Percentiles rank a stretch among this genome's conserved stretches.
Evolutionary conservation across 1,140 invertebrate species (phyloP).

Genomic region (Saccostrea cuccullata): DNA sequence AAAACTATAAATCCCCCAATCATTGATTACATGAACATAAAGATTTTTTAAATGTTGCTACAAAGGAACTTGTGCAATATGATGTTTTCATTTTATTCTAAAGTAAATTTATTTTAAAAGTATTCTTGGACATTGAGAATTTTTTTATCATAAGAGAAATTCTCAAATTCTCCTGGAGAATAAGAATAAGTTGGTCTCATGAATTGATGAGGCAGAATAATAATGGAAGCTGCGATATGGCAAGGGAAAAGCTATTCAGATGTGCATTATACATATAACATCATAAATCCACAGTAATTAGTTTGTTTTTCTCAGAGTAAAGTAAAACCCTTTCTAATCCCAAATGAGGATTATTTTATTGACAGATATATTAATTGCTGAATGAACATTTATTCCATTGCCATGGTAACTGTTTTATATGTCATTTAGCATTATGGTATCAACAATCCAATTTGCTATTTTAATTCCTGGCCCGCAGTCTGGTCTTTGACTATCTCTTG

Average conservation of each 20-base stretch:
- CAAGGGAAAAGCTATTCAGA: slow-evolving; percentile 1
- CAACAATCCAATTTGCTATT: slow-evolving; percentile 43
- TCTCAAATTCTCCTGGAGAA: not conserved
- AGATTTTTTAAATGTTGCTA: no score
- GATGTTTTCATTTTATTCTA: no score
- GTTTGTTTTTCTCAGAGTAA: slow-evolving; percentile 45
- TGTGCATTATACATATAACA: slow-evolving; percentile 21
- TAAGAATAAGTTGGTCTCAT: not conserved
- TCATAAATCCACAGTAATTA: slow-evolving; percentile 39
- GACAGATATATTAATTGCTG: slow-evolving; percentile 46
- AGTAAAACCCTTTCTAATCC: slow-evolving; percentile 37
- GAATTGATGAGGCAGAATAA: slow-evolving; percentile 1
- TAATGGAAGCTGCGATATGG: slow-evolving; percentile 11
- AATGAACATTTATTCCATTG: slow-evolving; percentile 45
- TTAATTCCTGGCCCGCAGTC: not conserved
- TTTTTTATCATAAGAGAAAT: no score
- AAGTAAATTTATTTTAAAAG: no score
- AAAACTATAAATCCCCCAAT: no score
- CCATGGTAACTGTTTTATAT: slow-evolving; percentile 45
- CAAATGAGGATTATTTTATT: slow-evolving; percentile 50
- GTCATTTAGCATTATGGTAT: slow-evolving; percentile 44
- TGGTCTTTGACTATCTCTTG: not conserved
- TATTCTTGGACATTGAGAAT: no score
- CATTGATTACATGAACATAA: no score
- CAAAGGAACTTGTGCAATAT: no score